Percentiles rank a stretch among this genome's conserved stretches.
These are phyloP conservation scores for Drosophila saltans DNA, from an alignment of 1,140 invertebrate species.

Conservation along the genomic window DNA sequence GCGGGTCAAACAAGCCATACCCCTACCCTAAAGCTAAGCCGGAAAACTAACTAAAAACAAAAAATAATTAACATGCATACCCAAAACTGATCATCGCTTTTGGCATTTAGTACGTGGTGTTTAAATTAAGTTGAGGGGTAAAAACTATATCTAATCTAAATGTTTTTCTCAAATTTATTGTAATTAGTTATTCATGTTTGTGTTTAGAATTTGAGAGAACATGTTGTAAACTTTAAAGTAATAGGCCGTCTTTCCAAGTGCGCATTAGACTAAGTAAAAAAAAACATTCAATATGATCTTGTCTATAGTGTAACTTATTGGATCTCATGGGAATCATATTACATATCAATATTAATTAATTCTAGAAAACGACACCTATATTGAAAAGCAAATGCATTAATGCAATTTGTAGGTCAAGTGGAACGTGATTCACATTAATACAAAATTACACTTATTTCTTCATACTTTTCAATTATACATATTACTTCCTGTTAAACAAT, in stretches of 20 bases:
- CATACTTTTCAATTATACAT: not conserved
- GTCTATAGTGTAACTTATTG: conserved; percentile 22
- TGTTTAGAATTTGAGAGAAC: conserved; percentile 5
- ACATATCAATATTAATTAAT: conserved; percentile 41
- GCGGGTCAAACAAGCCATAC: not conserved
- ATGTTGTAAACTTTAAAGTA: not conserved
- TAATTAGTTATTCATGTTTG: conserved; percentile 31
- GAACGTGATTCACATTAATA: conserved; percentile 37
- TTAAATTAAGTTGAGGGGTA: not conserved
- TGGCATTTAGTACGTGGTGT: not conserved
- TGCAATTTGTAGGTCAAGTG: conserved; percentile 52
- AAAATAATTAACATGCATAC: not conserved
- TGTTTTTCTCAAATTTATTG: conserved; percentile 17
- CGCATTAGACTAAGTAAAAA: conserved; percentile 9
- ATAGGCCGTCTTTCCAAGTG: not conserved
- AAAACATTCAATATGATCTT: conserved; percentile 11
- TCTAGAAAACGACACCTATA: conserved; percentile 44
- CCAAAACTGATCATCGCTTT: not conserved
- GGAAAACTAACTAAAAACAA: not conserved
- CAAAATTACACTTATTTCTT: not conserved
- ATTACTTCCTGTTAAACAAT: not conserved
- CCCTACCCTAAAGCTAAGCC: not conserved
- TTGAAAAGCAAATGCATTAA: conserved; percentile 18
- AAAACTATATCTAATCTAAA: conserved; percentile 19
- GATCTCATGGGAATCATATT: conserved; percentile 7